Evolutionary conservation across 2,797 vertebrate species (phyloP).

Genomic region (Ctenochaetus hawaiiensis): DNA sequence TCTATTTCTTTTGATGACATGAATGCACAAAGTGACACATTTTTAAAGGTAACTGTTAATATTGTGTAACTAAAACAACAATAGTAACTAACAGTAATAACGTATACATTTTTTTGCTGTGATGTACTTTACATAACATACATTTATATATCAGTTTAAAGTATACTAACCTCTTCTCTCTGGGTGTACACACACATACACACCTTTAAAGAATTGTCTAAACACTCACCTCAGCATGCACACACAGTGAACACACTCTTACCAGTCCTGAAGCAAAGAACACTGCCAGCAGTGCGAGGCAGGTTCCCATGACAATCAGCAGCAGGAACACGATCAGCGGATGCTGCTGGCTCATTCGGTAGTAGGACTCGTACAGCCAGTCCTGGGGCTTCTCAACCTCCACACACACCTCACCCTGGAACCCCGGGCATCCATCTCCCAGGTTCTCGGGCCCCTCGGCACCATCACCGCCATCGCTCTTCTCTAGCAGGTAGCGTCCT

Average conservation of each 20-base stretch:
- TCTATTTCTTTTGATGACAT: too few relatives aligned
- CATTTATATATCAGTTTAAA: constrained; percentile 18
- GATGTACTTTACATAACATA: too few relatives aligned
- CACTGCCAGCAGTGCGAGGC: constrained; percentile 93
- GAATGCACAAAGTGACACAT: too few relatives aligned
- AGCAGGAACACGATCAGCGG: constrained; percentile 97
- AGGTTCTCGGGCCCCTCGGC: constrained; percentile 72
- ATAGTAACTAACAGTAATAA: too few relatives aligned
- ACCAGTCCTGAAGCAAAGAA: constrained; percentile 97
- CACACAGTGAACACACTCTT: constrained; percentile 75
- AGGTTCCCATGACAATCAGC: constrained; percentile 97
- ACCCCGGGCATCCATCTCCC: constrained; percentile 68
- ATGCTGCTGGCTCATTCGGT: constrained; percentile 99
- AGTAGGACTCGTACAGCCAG: constrained; percentile 98
- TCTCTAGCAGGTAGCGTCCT: constrained; percentile 93
- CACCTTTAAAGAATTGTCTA: constrained; percentile 7
- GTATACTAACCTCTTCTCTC: background rate
- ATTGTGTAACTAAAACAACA: too few relatives aligned
- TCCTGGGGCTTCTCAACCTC: constrained; percentile 89
- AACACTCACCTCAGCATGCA: constrained; percentile 26
- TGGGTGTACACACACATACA: constrained; percentile 10
- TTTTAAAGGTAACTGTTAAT: too few relatives aligned
- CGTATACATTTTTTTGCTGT: too few relatives aligned
- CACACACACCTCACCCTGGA: constrained; percentile 67
- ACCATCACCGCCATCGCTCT: constrained; percentile 83